phyloP scores from a whole-genome alignment of 2,888 invertebrate species.

The Sminthurides aquaticus region DNA sequence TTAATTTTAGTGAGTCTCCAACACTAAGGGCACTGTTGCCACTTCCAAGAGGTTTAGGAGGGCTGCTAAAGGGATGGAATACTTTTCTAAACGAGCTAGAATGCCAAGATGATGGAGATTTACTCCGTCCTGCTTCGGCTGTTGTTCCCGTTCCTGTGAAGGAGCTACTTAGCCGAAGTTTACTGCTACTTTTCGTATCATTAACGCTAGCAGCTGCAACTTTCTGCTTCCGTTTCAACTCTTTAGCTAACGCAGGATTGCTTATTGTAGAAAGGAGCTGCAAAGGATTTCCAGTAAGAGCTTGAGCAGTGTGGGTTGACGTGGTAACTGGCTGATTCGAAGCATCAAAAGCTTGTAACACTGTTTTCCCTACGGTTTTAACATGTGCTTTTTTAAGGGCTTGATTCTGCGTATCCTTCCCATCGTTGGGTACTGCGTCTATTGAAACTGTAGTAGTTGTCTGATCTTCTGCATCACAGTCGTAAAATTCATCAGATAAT shows the following conservation, averaged over 20 bases:
- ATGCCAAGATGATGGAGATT: no score
- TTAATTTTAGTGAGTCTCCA: no score
- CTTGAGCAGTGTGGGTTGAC: conserved; percentile 6
- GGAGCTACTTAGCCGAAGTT: conserved; percentile 13
- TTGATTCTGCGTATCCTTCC: not conserved
- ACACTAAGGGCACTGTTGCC: no score
- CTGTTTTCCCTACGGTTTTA: conserved; percentile 29
- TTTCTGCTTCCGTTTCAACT: not conserved
- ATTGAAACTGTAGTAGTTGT: no score
- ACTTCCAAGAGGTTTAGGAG: no score
- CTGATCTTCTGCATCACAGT: conserved; percentile 34
- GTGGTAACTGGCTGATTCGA: not conserved
- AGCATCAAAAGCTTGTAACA: conserved; percentile 25
- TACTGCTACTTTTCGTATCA: no score
- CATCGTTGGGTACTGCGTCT: not conserved
- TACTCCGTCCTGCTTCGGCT: no score
- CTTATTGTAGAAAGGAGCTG: conserved; percentile 7
- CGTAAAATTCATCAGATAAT: conserved; percentile 35
- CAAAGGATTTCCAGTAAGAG: not conserved
- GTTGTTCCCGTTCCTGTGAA: no score
- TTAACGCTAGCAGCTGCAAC: no score
- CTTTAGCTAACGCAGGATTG: conserved; percentile 10
- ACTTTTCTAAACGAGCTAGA: no score
- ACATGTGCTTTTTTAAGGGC: conserved; percentile 7
- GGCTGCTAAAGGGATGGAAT: no score